Evolutionary conservation across 2,113 vertebrate species (phyloP), one percentile per base, ranked within the genome.

Genomic region (Panthera leo): DNA sequence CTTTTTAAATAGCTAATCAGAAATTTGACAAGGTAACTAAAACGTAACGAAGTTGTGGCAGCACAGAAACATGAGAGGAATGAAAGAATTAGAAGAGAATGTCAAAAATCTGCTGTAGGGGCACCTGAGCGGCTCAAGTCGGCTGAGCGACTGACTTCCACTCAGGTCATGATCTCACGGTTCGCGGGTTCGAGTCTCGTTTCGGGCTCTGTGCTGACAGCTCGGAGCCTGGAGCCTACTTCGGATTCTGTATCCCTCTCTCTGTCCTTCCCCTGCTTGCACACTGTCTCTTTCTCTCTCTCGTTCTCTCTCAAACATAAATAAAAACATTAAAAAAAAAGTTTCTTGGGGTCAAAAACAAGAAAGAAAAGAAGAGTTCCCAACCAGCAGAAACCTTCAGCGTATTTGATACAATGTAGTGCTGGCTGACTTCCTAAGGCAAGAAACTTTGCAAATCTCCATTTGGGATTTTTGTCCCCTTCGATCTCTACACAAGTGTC

Each of bases 1-100:
- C 73, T 80, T 96, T 85, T 87, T 78, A 23, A 10, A 63, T 70
- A 68, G 70, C 7, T 68, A 70, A 39, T 39, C 23, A 83, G 93
- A 95, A 48, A 80, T 67, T 45, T 31, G 3, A 75, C 21, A 84
- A 51, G 4, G 1, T 3, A 96, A 55, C 78, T 42, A 23, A 79
- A 71, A 83, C 21, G 7, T 5, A 61, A 23, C 82, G 19, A 39
- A 67, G 45, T 48, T 45, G 39, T 51, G 15, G 7, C 39, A 45
- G 8, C 19, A 67, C 16, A 85, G 10, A 91, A 58, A 67, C 27
- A 68, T 19, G 9, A 68, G 9, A 84, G 15, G 65, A 85, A 80
- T 75, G 2, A 18, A 78, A 78, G 2, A 42, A 67, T 63, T 31
- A 16, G 5, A 4, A 67, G 1, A 78, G 8, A 91, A 73, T 84